These are phyloP conservation scores for Camponotus floridanus DNA, from an alignment of 1,140 invertebrate genomes.

Conservation along the genomic window DNA sequence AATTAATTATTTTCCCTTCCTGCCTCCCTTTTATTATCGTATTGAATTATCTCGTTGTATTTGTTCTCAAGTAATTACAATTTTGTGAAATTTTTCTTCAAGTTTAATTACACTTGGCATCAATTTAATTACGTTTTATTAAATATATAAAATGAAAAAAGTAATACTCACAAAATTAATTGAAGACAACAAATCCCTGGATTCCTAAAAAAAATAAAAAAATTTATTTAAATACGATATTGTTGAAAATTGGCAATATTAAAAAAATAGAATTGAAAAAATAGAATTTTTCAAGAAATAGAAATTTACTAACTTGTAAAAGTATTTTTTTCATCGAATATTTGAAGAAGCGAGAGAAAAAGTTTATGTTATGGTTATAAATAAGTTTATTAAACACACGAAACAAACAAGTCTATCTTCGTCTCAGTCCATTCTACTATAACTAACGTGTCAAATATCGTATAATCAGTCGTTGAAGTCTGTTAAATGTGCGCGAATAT, in stretches of 20 bases:
- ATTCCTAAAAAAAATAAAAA: background rate
- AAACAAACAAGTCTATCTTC: background rate
- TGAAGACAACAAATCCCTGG: background rate
- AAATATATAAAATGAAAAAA: background rate
- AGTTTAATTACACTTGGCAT: background rate
- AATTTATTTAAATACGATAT: background rate
- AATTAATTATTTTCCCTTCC: background rate
- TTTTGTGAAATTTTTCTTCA: background rate
- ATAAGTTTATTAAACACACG: background rate
- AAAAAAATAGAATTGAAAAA: too few species aligned
- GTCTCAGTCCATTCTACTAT: background rate
- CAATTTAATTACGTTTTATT: background rate
- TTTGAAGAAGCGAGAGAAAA: background rate
- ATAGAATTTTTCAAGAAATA: too few species aligned
- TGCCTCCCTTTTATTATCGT: too few species aligned
- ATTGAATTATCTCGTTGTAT: too few species aligned
- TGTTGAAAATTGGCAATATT: background rate
- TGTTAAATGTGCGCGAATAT: conserved; percentile 41
- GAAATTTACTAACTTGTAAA: background rate
- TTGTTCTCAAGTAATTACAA: too few species aligned
- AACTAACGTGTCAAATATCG: conserved; percentile 13
- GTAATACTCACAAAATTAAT: background rate
- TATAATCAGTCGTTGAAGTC: background rate
- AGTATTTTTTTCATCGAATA: background rate
- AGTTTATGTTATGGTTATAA: background rate